Evolutionary conservation across 92 coral and sea anemone genomes (phyloP), one percentile per base, ranked within the genome.

Genomic region (Palythoa grandis): DNA sequence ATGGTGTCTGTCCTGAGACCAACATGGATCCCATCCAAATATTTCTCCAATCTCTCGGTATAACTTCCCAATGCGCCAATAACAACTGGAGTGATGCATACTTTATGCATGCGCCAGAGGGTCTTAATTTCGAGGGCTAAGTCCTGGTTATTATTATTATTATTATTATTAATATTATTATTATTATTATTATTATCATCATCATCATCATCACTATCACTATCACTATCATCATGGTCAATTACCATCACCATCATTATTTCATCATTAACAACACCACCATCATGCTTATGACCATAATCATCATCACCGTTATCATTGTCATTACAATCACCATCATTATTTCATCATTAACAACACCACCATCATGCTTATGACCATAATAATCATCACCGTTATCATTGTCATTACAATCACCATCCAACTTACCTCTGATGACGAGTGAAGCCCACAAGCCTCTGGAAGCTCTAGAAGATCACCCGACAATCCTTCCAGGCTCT

Each of bases 381-480:
- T 9, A 12, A 70, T 7, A 23, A 24, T 4, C 35, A 5, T 67
- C 71, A 7, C n/a, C 71, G n/a, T 67, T 1, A 22, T 8, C 23
- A 29, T 17, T 5, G 48, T 70, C 20, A 12, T 70, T 7, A 9
- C 37, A 22, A 11, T 16, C 22, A 53, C 8, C 2, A 17, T 69
- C 60, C 20, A 56, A 69, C 93, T 48, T 47, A 97, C 99, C 95
- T 97, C 99, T 52, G 94, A 89, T 17, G 98, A 95, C 40, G 97
- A 89, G 77, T 97, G 98, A 57, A 97, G 88, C 22, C 99, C 96
- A 74, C 99, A 93, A 0, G 99, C 99, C 89, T 97, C 99, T 19
- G 99, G 99, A 65, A 93, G 88, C 73, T 95, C 99, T 14, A 97
- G 88, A 9, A 87, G 77, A 73, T 97, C 98, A 25, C 94, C 95